These are phyloP conservation scores for Nebria salina DNA, from an alignment of 2,888 invertebrate genomes.

Conservation along the genomic window DNA sequence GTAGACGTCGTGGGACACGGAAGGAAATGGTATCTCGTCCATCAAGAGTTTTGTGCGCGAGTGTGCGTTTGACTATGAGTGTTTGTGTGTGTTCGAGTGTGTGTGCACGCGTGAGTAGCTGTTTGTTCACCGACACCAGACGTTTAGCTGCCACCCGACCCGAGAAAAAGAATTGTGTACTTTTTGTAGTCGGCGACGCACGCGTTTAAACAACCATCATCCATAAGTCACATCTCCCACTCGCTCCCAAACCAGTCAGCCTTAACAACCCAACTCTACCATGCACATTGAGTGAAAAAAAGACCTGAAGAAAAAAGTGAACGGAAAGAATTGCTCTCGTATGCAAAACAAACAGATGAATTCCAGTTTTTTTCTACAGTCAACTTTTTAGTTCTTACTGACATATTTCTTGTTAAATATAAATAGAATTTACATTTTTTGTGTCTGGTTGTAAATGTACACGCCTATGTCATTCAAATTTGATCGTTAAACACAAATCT, in stretches of 20 bases:
- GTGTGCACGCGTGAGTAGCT: slow-evolving; percentile 3
- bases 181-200: slow-evolving; percentile 32
- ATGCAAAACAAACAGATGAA: slow-evolving; percentile 38
- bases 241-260: background rate
- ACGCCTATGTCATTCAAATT: background rate
- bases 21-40: slow-evolving; percentile 41
- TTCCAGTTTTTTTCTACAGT: slow-evolving; percentile 11
- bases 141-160: slow-evolving; percentile 32
- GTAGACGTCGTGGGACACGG: slow-evolving; percentile 3
- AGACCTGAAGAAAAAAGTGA: slow-evolving; percentile 6
- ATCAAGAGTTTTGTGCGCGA: slow-evolving; percentile 15
- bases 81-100: no score
- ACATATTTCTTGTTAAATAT: background rate
- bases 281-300: slow-evolving; percentile 23
- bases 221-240: slow-evolving; percentile 33
- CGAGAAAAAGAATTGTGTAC: slow-evolving; percentile 41
- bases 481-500: no score
- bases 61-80: background rate
- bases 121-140: slow-evolving; percentile 34
- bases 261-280: background rate
- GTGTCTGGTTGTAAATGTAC: background rate
- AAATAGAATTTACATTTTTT: background rate
- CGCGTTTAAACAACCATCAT: slow-evolving; percentile 43
- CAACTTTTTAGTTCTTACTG: background rate
- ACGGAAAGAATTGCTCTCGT: slow-evolving; percentile 39